These are phyloP conservation scores for Nebria brevicollis DNA, from an alignment of 2,888 invertebrate genomes.

Conservation along the genomic window DNA sequence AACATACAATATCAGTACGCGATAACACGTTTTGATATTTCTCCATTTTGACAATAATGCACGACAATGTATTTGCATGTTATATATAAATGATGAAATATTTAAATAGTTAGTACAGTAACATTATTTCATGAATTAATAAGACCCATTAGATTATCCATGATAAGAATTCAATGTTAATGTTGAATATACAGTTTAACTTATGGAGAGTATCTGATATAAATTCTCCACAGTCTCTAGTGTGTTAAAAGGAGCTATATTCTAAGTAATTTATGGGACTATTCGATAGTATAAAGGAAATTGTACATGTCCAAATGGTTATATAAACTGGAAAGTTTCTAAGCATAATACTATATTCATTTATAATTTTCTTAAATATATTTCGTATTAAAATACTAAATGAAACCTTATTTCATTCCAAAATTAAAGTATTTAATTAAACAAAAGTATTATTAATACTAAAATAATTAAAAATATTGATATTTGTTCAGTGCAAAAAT, in stretches of 20 bases:
- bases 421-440: no score
- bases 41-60: neutral
- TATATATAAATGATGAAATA: no score
- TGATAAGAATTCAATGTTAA: no score
- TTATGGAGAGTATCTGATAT: neutral
- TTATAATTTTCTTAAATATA: neutral
- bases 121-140: no score
- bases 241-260: neutral
- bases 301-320: neutral
- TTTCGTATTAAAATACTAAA: no score
- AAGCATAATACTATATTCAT: neutral
- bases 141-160: no score
- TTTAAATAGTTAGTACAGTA: no score
- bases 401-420: no score
- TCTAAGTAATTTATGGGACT: neutral
- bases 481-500: no score
- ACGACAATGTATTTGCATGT: neutral
- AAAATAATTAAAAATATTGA: no score
- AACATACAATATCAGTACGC: neutral
- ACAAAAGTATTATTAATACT: no score
- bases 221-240: neutral
- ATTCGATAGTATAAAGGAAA: neutral
- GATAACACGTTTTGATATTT: neutral
- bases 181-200: neutral
- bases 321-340: neutral